A percentile compares a stretch with the other conserved stretches of the same genome.
These are phyloP conservation scores for Eumaeus atala DNA, from an alignment of 1,140 invertebrate genomes.

Conservation along the genomic window DNA sequence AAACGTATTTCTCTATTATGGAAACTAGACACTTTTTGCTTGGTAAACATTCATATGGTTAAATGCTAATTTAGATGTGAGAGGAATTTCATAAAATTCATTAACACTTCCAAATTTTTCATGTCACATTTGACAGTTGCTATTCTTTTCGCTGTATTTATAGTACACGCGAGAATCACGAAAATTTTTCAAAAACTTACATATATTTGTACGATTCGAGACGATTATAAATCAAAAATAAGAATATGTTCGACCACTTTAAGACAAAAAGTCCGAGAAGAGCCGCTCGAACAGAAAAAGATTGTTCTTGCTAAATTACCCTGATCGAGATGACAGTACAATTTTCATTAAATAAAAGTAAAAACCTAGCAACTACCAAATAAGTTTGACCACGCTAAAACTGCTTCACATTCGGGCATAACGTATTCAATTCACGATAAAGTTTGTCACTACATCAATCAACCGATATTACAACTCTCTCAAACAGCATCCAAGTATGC, in stretches of 20 bases:
- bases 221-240: too few species aligned
- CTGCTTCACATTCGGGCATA: background rate
- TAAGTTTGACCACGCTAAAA: background rate
- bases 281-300: too few species aligned
- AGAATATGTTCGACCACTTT: too few species aligned
- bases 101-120: slow-evolving; percentile 32
- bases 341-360: slow-evolving; percentile 15
- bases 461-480: too few species aligned
- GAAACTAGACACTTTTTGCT: slow-evolving; percentile 1
- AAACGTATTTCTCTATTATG: slow-evolving; percentile 6
- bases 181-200: too few species aligned
- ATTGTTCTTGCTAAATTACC: too few species aligned
- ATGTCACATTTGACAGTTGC: slow-evolving; percentile 18
- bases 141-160: slow-evolving; percentile 5
- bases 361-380: slow-evolving; percentile 16
- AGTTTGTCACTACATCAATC: background rate
- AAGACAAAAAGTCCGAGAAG: too few species aligned
- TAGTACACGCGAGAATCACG: too few species aligned
- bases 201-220: too few species aligned
- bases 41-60: slow-evolving; percentile 38
- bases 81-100: slow-evolving; percentile 42
- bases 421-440: background rate
- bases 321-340: background rate
- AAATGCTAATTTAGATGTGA: slow-evolving; percentile 46
- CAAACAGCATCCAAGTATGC: too few species aligned